Evolutionary conservation across 2,888 invertebrate genomes (phyloP), one percentile per base, ranked within the genome.

Genomic region (Melinopterus prodromus): DNA sequence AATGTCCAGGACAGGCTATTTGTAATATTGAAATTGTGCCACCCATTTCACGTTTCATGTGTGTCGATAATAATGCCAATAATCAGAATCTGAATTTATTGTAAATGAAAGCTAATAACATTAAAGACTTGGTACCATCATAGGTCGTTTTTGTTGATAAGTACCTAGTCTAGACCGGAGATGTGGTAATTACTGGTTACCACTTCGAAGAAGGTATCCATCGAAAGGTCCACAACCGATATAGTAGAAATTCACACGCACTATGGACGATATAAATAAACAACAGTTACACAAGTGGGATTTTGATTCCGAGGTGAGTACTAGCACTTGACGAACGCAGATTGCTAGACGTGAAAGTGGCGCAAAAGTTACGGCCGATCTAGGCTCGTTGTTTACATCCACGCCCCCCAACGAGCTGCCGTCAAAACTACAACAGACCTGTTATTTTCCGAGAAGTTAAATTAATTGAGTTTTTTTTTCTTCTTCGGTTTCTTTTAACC

Each of bases 401-500:
- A 80, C 81, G 79, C 80, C 81, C 79, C 71, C 80, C 53, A 76
- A 74, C 35, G 74, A 80, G 79, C 79, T 78, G 78, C 79, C 82
- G 81, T 82, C 82, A 82, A 84, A 81, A 82, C 81, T 53, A 53
- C 53, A 81, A 81, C 77, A 83, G 82, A 81, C 82, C 84, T 82
- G 84, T 84, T 84, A 83, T 84, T 84, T 84, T 84, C 84, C 79
- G 77, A 81, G 83, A 84, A 84, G 80, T 81, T 78, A 84, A 84
- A 84, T 84, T 83, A 84, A 84, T 84, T 83, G 84, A 82, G 83
- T 84, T 83, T 82, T 83, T 83, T 84, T 82, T 75, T n/a, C n/a
- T n/a, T n/a, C n/a, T 82, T 74, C 71, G 77, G 70, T 78, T 76
- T 78, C 75, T 80, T 81, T 53, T 53, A 53, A 53, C 53, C 53